These are phyloP conservation scores for Perdita meconis DNA, from an alignment of 2,888 invertebrate genomes.

Conservation along the genomic window DNA sequence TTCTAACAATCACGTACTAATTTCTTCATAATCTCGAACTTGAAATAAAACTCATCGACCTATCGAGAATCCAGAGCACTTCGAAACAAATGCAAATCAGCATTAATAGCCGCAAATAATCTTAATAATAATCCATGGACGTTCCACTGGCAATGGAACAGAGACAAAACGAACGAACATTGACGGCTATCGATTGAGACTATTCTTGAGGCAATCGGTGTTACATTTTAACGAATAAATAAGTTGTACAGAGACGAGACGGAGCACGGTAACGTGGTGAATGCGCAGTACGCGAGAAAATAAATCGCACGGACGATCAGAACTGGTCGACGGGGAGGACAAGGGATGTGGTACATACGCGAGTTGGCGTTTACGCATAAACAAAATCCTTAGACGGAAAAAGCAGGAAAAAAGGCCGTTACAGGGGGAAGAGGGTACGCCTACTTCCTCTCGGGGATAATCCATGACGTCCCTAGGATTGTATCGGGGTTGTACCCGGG, in stretches of 20 bases:
- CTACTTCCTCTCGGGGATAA: constrained; percentile 59
- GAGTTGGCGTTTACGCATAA: constrained; percentile 4
- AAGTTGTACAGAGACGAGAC: background rate
- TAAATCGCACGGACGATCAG: constrained; percentile 1
- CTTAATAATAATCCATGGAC: no score
- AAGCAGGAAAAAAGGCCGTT: background rate
- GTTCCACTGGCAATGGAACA: background rate
- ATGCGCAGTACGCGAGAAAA: background rate
- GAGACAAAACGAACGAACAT: background rate
- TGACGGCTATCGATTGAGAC: background rate
- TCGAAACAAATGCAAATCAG: no score
- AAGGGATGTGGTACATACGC: background rate
- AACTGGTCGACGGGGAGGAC: background rate
- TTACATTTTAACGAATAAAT: background rate
- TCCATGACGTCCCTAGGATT: constrained; percentile 41
- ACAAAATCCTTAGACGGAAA: constrained; percentile 39
- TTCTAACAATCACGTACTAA: no score
- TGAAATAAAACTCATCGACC: no score
- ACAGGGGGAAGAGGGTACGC: constrained; percentile 21
- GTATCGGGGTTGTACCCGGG: constrained; percentile 21
- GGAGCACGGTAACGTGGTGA: background rate
- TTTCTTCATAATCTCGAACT: no score
- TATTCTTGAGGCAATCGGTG: background rate
- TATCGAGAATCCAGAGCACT: no score
- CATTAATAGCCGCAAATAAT: no score